phyloP scores from a whole-genome alignment of 1,140 invertebrate species.

The Saccostrea glomerata region DNA sequence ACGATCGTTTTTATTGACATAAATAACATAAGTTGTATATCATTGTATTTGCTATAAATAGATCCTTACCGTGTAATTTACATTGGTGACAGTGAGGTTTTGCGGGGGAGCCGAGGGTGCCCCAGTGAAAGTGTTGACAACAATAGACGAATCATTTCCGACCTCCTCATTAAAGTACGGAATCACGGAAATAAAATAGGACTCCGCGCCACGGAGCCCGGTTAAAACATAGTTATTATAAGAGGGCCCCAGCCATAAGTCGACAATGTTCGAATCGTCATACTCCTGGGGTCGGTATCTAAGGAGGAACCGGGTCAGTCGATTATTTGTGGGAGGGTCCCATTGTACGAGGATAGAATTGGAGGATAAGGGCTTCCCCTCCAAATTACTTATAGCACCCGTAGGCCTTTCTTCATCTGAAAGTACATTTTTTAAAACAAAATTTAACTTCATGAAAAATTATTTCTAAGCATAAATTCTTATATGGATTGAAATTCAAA shows the following conservation, averaged over 20 bases:
- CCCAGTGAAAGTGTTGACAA: constrained; percentile 53
- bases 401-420: neutral
- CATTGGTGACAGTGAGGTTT: constrained; percentile 36
- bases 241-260: constrained; percentile 36
- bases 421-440: neutral
- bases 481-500: no score
- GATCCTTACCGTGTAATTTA: constrained; percentile 59
- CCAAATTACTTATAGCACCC: constrained; percentile 48
- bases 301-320: constrained; percentile 56
- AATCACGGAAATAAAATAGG: constrained; percentile 56
- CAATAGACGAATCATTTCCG: constrained; percentile 60
- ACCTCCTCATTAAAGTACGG: constrained; percentile 59
- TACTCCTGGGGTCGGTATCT: constrained; percentile 24
- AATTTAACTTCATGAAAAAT: no score
- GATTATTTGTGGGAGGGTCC: constrained; percentile 53
- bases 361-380: constrained; percentile 50
- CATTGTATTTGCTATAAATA: no score
- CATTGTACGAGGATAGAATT: constrained; percentile 63
- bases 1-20: no score
- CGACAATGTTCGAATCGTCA: constrained; percentile 31
- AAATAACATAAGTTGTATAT: no score
- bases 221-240: constrained; percentile 44
- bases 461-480: no score
- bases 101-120: constrained; percentile 57
- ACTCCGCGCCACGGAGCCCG: neutral